Conservation (phyloP, 1,140 invertebrate genomes). For the Lasioglossum albipes region DNA sequence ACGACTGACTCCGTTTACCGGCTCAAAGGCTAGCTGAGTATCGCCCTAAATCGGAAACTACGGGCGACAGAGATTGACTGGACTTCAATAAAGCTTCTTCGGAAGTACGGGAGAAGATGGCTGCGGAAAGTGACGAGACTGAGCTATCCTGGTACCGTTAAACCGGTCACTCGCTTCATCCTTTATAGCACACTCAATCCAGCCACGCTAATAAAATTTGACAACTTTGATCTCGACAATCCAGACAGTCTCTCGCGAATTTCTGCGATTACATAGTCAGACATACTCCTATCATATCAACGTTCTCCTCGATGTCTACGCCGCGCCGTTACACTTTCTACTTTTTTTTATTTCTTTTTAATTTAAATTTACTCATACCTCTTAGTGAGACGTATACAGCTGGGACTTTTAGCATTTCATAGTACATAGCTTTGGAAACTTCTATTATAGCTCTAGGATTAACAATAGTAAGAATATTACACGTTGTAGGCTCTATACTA, state of each 20-base stretch:
- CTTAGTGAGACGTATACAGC: too few species aligned
- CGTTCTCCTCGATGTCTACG: not conserved
- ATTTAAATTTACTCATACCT: too few species aligned
- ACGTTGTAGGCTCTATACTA: too few species aligned
- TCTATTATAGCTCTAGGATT: too few species aligned
- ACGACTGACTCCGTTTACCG: conserved; percentile 23
- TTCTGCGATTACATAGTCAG: not conserved
- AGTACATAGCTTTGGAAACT: too few species aligned
- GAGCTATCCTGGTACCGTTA: conserved; percentile 47
- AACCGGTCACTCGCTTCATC: conserved; percentile 47
- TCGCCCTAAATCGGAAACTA: conserved; percentile 58
- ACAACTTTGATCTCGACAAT: conserved; percentile 41
- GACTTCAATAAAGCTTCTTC: conserved; percentile 69
- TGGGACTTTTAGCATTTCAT: too few species aligned
- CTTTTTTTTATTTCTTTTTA: too few species aligned
- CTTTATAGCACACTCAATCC: conserved; percentile 55
- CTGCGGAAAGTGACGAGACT: conserved; percentile 52
- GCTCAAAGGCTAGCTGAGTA: conserved; percentile 57
- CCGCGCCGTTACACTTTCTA: too few species aligned
- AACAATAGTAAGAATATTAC: too few species aligned
- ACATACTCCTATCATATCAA: not conserved
- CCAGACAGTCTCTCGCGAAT: not conserved
- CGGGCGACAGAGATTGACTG: conserved; percentile 69
- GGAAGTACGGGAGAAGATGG: conserved; percentile 54
- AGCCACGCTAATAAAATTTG: conserved; percentile 54